These are phyloP conservation scores for Mya arenaria DNA, from an alignment of 1,140 invertebrate genomes.

Conservation along the genomic window DNA sequence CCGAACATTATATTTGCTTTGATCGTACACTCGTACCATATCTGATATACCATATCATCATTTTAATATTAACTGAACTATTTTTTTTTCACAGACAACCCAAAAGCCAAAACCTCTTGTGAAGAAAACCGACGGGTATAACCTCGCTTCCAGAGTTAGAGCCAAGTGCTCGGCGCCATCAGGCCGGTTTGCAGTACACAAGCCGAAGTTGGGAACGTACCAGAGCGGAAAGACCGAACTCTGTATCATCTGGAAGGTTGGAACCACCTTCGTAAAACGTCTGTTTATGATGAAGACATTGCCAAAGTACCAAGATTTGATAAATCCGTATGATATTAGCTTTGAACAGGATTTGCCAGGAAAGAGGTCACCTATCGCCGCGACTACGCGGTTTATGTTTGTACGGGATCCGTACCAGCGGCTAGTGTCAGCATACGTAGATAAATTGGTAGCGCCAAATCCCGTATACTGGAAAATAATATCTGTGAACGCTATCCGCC, in stretches of 20 bases:
- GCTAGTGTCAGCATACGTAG: slow-evolving; percentile 65
- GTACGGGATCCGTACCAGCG: slow-evolving; percentile 65
- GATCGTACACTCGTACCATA: too few relatives aligned
- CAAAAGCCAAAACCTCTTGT: too few relatives aligned
- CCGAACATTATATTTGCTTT: too few relatives aligned
- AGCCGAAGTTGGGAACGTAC: slow-evolving; percentile 26
- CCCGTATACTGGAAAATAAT: slow-evolving; percentile 63
- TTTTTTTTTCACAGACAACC: too few relatives aligned
- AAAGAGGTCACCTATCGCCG: too few relatives aligned
- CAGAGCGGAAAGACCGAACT: neutral
- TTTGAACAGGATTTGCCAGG: too few relatives aligned
- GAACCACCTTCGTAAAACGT: slow-evolving; percentile 11
- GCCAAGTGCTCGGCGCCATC: neutral
- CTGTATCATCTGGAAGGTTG: slow-evolving; percentile 35
- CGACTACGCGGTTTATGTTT: slow-evolving; percentile 64
- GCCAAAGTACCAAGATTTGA: neutral
- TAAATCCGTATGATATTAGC: slow-evolving; percentile 11
- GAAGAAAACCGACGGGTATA: slow-evolving; percentile 7
- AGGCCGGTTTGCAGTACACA: too few relatives aligned
- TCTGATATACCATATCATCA: too few relatives aligned
- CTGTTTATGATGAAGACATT: slow-evolving; percentile 24
- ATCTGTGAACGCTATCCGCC: slow-evolving; percentile 32
- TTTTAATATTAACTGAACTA: too few relatives aligned
- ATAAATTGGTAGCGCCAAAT: slow-evolving; percentile 70
- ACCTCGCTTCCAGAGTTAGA: neutral